Conservation (phyloP, 2,888 invertebrate genomes). For the Thera obeliscata region DNA sequence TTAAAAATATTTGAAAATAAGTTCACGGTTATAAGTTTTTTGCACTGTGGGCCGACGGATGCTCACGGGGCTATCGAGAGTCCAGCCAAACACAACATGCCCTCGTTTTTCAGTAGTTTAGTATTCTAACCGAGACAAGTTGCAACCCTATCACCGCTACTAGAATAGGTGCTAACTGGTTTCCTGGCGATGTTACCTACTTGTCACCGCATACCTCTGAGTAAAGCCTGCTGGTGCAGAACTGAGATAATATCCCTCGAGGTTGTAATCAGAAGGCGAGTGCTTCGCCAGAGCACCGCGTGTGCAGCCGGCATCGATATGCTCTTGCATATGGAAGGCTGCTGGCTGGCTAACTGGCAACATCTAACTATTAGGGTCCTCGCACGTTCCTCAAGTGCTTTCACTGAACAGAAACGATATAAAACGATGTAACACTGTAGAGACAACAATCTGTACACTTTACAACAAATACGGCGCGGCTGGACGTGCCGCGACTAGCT, state of each 20-base stretch:
- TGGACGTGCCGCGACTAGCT: background rate
- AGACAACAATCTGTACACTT: constrained; percentile 19
- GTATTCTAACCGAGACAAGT: background rate
- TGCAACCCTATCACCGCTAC: background rate
- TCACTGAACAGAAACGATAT: background rate
- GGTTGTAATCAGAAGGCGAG: no score
- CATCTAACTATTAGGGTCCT: background rate
- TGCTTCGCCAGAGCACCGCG: no score
- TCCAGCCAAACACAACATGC: no score
- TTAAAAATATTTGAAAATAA: background rate
- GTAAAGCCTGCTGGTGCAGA: no score
- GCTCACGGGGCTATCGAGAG: no score
- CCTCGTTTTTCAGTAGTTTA: background rate
- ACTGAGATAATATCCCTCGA: no score
- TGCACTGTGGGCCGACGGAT: background rate
- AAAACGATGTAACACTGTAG: background rate
- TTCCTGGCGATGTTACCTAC: background rate
- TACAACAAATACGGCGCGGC: constrained; percentile 1
- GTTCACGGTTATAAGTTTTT: background rate
- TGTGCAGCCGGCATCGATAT: no score
- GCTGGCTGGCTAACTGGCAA: background rate
- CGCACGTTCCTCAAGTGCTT: background rate
- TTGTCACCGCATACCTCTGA: background rate
- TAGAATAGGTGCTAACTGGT: background rate
- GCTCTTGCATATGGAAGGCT: no score